Evolutionary conservation across 2,888 invertebrate genomes (phyloP).

Genomic region (Nasonia oneida): DNA sequence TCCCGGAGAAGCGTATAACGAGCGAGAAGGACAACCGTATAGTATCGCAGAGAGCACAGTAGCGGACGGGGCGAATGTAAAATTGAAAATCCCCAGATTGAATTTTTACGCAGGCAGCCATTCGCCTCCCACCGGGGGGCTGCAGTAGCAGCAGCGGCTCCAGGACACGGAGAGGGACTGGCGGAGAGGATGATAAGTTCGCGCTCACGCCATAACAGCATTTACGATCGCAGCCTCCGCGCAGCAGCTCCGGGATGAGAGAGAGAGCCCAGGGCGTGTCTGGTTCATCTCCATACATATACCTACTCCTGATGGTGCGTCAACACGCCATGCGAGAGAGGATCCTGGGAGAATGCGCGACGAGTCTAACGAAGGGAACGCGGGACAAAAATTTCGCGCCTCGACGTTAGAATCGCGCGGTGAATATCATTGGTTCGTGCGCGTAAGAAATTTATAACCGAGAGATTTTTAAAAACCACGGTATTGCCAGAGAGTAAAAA

Average conservation of each 20-base stretch:
- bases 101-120: slow-evolving; percentile 55
- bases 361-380: background rate
- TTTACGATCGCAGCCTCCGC: slow-evolving; percentile 50
- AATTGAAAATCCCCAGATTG: slow-evolving; percentile 61
- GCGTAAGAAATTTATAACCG: background rate
- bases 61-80: slow-evolving; percentile 42
- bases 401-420: background rate
- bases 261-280: slow-evolving; percentile 62
- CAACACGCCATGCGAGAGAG: slow-evolving; percentile 63
- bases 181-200: slow-evolving; percentile 39
- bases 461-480: slow-evolving; percentile 5
- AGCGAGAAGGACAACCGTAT: background rate
- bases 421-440: background rate
- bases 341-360: slow-evolving; percentile 3
- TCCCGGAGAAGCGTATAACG: background rate
- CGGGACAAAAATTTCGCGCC: background rate
- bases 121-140: slow-evolving; percentile 13
- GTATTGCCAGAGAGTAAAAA: background rate
- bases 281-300: slow-evolving; percentile 67
- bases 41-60: background rate
- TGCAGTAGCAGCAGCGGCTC: background rate
- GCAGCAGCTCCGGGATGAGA: slow-evolving; percentile 5
- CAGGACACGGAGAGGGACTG: background rate
- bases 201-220: slow-evolving; percentile 44
- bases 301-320: slow-evolving; percentile 67